phyloP scores from a whole-genome alignment of 1,140 invertebrate species.

The Bombus confusus region DNA sequence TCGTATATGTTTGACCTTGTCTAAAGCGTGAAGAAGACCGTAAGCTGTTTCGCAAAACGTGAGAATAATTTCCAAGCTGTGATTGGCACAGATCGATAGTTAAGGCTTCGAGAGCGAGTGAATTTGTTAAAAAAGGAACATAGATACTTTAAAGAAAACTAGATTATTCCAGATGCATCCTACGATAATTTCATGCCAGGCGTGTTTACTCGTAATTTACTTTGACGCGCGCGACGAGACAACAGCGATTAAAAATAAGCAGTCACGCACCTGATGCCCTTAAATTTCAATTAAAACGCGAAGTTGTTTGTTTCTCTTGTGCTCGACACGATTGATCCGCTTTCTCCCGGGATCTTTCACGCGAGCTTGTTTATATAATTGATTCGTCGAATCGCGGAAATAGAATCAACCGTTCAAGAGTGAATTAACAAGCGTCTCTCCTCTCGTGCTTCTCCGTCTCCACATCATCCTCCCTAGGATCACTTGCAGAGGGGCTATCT shows the following conservation, averaged over 20 bases:
- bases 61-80: neutral
- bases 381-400: conserved; percentile 45
- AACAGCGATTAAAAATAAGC: neutral
- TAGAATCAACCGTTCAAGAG: conserved; percentile 32
- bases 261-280: neutral
- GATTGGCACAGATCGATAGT: neutral
- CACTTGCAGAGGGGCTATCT: conserved; percentile 44
- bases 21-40: neutral
- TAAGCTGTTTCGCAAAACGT: no score
- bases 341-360: neutral
- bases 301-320: conserved; percentile 14
- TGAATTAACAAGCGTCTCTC: conserved; percentile 46
- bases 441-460: conserved; percentile 10
- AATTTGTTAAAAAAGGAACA: neutral
- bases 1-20: neutral
- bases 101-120: neutral
- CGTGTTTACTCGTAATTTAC: neutral
- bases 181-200: neutral
- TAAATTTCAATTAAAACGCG: neutral
- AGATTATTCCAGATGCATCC: neutral
- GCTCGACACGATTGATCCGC: neutral
- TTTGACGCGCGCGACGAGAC: neutral
- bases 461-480: no score
- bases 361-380: conserved; percentile 48
- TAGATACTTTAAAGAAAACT: neutral